Base-by-base conservation (phyloP, 2,888 invertebrate genomes). In the Odontothrips loti region DNA sequence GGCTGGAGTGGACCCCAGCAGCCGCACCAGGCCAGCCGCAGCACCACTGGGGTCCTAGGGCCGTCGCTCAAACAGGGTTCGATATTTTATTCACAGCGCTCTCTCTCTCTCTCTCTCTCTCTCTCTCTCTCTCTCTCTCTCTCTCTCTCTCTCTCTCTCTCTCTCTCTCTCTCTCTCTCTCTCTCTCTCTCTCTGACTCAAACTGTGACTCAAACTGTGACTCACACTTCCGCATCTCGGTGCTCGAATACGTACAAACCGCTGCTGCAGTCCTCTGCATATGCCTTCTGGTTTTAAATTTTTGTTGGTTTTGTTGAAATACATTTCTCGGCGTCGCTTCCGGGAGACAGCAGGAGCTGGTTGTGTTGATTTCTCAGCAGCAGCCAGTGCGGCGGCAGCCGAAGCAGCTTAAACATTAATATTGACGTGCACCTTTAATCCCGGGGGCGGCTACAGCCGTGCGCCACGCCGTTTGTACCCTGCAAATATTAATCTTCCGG, bases 401-500 rank as follows among this genome's bases (percentile, higher is more conserved):
- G 20, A 6, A 11, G 58, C 12, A 20, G 58, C 68, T 75, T 11
- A 75, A 75, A 27, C 27, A 75, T 75, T 75, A 75, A 75, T 75
- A 75, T 75, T 75, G 68, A 75, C 68, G 68, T 75, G 68, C 68
- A 75, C 68, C 68, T 75, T 75, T 75, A 75, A 75, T 75, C 68
- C 68, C 68, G n/a, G 20, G 15, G 68, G 68, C 68, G 68, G 23
- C 68, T 43, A 43, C 34, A 43, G 34, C 34, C 3, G 68, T 27
- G 27, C 27, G 11, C n/a, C 23, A 23, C 23, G 68, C 68, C 23
- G 23, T 75, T 75, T 75, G 68, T 75, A 75, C 68, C 23, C 68
- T 75, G 68, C 68, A 75, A 75, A 75, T 75, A 75, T 75, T 75
- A 75, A 75, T 75, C 68, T 75, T 12, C 68, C 12, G 68, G 27